phyloP scores from a whole-genome alignment of 1,140 invertebrate species.

The Aphelenchoides besseyi region DNA sequence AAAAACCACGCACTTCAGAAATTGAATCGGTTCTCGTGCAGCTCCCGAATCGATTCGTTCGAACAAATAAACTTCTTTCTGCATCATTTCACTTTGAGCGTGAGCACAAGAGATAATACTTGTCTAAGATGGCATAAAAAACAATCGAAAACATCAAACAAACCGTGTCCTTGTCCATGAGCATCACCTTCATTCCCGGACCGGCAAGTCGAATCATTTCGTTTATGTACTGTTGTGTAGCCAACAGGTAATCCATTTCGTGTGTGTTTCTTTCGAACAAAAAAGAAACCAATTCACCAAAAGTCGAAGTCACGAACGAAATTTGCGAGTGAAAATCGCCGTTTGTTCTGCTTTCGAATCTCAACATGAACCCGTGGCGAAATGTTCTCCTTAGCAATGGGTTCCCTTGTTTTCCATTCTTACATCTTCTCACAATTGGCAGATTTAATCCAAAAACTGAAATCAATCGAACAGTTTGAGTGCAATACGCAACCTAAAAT shows the following conservation, averaged over 20 bases:
- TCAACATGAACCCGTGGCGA: too few relatives aligned
- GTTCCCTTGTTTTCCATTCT: too few relatives aligned
- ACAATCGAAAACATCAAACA: slow-evolving; percentile 44
- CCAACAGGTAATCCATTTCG: slow-evolving; percentile 80
- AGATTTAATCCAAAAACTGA: too few relatives aligned
- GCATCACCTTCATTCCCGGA: slow-evolving; percentile 94
- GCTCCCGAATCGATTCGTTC: slow-evolving; percentile 76
- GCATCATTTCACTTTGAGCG: slow-evolving; percentile 94
- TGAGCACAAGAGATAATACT: slow-evolving; percentile 94
- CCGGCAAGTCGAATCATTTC: slow-evolving; percentile 98
- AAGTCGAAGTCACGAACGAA: too few relatives aligned
- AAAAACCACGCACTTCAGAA: slow-evolving; percentile 93
- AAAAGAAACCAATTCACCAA: not conserved
- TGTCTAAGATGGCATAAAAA: slow-evolving; percentile 71
- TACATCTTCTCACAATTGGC: too few relatives aligned
- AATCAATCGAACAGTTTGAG: too few relatives aligned
- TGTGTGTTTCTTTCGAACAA: not conserved
- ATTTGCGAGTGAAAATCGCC: too few relatives aligned
- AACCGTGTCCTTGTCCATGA: slow-evolving; percentile 97
- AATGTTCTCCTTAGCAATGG: too few relatives aligned
- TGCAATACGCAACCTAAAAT: too few relatives aligned
- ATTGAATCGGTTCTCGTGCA: slow-evolving; percentile 77
- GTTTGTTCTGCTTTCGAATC: too few relatives aligned
- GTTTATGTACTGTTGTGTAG: slow-evolving; percentile 87
- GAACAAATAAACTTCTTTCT: slow-evolving; percentile 95